These are phyloP conservation scores for Colostygia pectinataria DNA, from an alignment of 2,888 invertebrate species.

Conservation along the genomic window DNA sequence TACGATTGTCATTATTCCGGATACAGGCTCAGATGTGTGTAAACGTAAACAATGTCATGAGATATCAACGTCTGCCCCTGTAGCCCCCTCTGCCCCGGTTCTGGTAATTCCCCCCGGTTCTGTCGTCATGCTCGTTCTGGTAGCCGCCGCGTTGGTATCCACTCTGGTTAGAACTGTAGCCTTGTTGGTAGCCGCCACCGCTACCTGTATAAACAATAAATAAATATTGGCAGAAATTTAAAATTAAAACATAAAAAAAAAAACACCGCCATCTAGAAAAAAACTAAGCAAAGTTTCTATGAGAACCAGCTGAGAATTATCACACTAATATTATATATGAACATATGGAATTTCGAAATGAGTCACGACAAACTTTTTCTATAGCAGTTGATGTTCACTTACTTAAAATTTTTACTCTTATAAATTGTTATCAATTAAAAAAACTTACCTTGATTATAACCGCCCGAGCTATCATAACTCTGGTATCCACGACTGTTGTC, in stretches of 20 bases:
- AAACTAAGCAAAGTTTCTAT: no score
- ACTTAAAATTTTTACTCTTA: no score
- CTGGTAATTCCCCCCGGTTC: slow-evolving; percentile 36
- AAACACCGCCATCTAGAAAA: neutral
- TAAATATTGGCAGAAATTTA: neutral
- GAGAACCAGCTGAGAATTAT: no score
- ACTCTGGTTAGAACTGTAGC: slow-evolving; percentile 30
- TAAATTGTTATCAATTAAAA: neutral
- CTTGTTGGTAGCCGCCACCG: slow-evolving; percentile 34
- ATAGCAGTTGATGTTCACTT: no score
- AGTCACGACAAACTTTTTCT: no score
- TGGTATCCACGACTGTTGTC: slow-evolving; percentile 27
- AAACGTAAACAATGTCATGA: neutral
- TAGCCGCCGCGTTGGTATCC: slow-evolving; percentile 45
- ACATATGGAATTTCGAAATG: no score
- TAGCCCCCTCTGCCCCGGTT: slow-evolving; percentile 57
- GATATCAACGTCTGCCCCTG: slow-evolving; percentile 55
- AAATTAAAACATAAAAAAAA: no score
- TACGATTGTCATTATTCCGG: no score
- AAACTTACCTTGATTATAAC: slow-evolving; percentile 31
- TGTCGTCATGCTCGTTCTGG: slow-evolving; percentile 73
- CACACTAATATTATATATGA: no score
- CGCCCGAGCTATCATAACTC: slow-evolving; percentile 21
- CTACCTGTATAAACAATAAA: slow-evolving; percentile 17
- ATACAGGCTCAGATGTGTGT: no score